Evolutionary conservation across 2,888 invertebrate genomes (phyloP).

Genomic region (Monopis laevigella): DNA sequence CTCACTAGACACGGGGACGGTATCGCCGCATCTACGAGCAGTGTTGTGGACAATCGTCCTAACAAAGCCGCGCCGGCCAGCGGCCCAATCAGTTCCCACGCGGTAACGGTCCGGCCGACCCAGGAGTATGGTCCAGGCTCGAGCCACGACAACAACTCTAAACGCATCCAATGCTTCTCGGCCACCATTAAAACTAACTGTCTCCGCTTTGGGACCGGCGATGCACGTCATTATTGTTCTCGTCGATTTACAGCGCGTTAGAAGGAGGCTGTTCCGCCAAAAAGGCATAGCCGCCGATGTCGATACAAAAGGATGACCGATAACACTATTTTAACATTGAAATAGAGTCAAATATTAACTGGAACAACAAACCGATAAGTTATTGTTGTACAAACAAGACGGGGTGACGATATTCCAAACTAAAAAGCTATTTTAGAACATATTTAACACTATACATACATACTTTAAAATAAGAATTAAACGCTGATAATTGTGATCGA

Average conservation of each 20-base stretch:
- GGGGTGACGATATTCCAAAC: neutral
- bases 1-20: conserved; percentile 30
- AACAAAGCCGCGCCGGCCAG: conserved; percentile 57
- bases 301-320: conserved; percentile 62
- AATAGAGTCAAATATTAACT: conserved; percentile 9
- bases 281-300: conserved; percentile 43
- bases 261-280: conserved; percentile 28
- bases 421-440: too few relatives aligned
- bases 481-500: too few relatives aligned
- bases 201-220: conserved; percentile 10
- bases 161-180: conserved; percentile 43
- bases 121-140: too few relatives aligned
- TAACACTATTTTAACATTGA: conserved; percentile 38
- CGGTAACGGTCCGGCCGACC: conserved; percentile 57
- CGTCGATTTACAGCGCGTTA: neutral
- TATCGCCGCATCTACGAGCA: conserved; percentile 60
- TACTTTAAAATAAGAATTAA: too few relatives aligned
- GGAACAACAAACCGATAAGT: conserved; percentile 6
- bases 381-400: conserved; percentile 5
- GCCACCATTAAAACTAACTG: conserved; percentile 25
- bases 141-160: conserved; percentile 32
- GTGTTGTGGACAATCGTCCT: conserved; percentile 63
- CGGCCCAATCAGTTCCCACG: conserved; percentile 62
- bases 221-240: conserved; percentile 13
- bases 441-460: too few relatives aligned